Base-by-base conservation (phyloP, 2,797 vertebrate species). In the Malurus splendens region DNA sequence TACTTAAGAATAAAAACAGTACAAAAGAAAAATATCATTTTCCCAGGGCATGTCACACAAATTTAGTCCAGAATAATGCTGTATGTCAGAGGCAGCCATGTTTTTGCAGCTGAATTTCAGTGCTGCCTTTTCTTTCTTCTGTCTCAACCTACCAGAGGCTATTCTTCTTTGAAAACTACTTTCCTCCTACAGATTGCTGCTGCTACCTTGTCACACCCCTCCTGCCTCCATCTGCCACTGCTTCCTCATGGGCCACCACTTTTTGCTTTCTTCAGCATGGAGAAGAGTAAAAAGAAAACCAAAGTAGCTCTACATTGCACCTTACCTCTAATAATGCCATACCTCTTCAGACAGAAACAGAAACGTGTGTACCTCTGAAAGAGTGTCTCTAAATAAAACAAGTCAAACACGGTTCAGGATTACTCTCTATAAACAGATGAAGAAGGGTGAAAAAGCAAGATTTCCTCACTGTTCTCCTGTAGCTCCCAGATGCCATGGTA, bases 221-320 rank as follows among this genome's bases (percentile, higher is more conserved):
- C 72, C 76, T 84, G 75, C 67, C 55, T 90, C 90, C 82, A 76
- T 82, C 87, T 92, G 90, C 88, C 41, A 25, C 64, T 65, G 60
- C 48, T 39, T 87, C 68, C 67, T 68, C 86, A 23, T 6, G 52
- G 76, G 67, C 79, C 76, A 66, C 73, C 41, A 23, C n/a, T 73
- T 55, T 68, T 79, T 23, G 1, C 56, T 62, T 45, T 39, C 25
- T 87, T 55, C 52, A 79, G 51, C 14, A 72, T 25, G 15, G 14
- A 18, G 8, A 30, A 55, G 41, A 39, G 32, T 27, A 3, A 3
- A 24, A 62, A 47, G 25, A 14, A 12, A 7, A 8, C 11, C 42
- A 52, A 51, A 84, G 33, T 22, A 73, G 41, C 19, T 87, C 20
- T 67, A 1, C 32, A 85, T 73, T 50, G 16, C 38, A 52, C 38